Percentiles rank a stretch among this genome's conserved stretches.
These are phyloP conservation scores for Euplexia lucipara DNA, from an alignment of 2,888 invertebrate species.

Conservation along the genomic window DNA sequence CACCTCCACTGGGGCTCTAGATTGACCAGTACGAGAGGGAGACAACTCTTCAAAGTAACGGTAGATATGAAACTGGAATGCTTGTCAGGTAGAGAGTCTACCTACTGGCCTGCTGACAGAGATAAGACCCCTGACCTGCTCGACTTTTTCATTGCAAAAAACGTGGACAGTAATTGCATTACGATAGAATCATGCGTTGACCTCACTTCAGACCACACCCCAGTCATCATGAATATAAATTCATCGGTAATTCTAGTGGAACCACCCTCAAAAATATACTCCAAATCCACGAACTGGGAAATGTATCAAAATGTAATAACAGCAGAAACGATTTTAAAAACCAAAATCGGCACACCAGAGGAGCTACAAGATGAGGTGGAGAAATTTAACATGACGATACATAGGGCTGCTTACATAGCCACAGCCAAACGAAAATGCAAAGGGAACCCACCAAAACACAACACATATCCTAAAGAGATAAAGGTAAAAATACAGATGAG, in stretches of 20 bases:
- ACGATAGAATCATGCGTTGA: slow-evolving; percentile 27
- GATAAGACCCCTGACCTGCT: not conserved
- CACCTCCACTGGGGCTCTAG: not conserved
- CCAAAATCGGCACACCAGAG: slow-evolving; percentile 2
- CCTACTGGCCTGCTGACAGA: slow-evolving; percentile 8
- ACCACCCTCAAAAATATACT: slow-evolving; percentile 14
- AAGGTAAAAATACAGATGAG: no score
- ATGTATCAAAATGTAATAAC: slow-evolving; percentile 10
- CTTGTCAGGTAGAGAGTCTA: not conserved
- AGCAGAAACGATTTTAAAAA: slow-evolving; percentile 4
- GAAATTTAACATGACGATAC: slow-evolving; percentile 12
- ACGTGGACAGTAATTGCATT: not conserved
- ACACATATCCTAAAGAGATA: no score
- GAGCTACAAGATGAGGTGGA: slow-evolving; percentile 3
- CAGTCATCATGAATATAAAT: slow-evolving; percentile 53
- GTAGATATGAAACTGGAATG: slow-evolving; percentile 1
- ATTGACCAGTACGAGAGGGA: not conserved
- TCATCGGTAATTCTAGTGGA: slow-evolving; percentile 18
- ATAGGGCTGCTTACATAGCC: slow-evolving; percentile 14
- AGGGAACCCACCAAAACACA: slow-evolving; percentile 9
- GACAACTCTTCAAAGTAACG: not conserved
- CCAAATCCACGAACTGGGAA: slow-evolving; percentile 15
- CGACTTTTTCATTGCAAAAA: slow-evolving; percentile 1
- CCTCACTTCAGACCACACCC: slow-evolving; percentile 54
- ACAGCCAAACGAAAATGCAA: slow-evolving; percentile 12